Conservation (phyloP, 2,797 vertebrate species). For the Hippoglossus hippoglossus region DNA sequence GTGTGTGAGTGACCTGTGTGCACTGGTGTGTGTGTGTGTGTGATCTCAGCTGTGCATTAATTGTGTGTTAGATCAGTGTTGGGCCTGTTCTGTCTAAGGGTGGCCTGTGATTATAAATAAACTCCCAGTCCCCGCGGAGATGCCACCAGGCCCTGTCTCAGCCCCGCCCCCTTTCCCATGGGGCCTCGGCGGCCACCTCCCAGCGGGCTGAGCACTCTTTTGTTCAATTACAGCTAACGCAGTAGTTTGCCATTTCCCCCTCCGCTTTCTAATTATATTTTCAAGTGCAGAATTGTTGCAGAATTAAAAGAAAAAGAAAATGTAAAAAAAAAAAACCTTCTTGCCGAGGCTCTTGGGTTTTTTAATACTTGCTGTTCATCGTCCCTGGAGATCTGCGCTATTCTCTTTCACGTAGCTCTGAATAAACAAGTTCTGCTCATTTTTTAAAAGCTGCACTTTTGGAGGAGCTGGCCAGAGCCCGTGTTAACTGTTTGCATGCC, state of each 20-base stretch:
- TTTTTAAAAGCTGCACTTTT: constrained; percentile 85
- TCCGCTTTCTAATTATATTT: constrained; percentile 96
- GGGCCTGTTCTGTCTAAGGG: constrained; percentile 80
- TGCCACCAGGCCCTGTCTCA: constrained; percentile 86
- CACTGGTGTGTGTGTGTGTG: constrained; percentile 34
- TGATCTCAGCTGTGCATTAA: constrained; percentile 89
- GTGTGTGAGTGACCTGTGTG: not conserved
- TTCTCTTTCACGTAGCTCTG: constrained; percentile 91
- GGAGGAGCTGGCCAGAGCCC: constrained; percentile 83
- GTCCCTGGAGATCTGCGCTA: constrained; percentile 90
- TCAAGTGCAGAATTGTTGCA: constrained; percentile 96
- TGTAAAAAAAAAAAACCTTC: constrained; percentile 86
- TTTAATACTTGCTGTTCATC: constrained; percentile 87
- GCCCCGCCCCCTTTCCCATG: constrained; percentile 95
- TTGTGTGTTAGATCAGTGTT: constrained; percentile 94
- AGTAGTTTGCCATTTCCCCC: constrained; percentile 93
- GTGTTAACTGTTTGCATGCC: constrained; percentile 94
- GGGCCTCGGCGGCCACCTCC: constrained; percentile 92
- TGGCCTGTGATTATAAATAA: constrained; percentile 91
- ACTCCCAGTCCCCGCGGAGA: constrained; percentile 89
- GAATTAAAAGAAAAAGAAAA: constrained; percentile 71
- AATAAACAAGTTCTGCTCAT: constrained; percentile 93
- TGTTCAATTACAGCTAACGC: constrained; percentile 99
- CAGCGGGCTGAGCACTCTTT: constrained; percentile 95
- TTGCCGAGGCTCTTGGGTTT: constrained; percentile 88